Evolutionary conservation across 2,888 invertebrate species (phyloP), one percentile per base, ranked within the genome.

Genomic region (Osmoderma eremita): DNA sequence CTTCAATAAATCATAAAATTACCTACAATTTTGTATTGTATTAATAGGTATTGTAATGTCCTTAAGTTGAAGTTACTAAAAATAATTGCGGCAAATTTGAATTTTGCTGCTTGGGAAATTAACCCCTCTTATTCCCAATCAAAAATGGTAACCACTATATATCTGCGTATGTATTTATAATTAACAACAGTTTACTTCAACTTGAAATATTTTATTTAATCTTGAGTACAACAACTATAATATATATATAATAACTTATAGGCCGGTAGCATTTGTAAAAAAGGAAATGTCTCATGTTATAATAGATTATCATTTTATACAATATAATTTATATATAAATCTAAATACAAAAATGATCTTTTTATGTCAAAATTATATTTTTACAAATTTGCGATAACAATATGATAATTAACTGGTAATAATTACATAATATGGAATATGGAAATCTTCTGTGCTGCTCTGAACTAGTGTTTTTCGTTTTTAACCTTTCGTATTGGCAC

Each of bases 181-280:
- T 6, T 17, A 48, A 48, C 15, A 48, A 48, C 48, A 20, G 17
- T 18, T 48, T 30, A 30, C 10, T 45, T 41, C 58, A 65, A 70
- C 70, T 70, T 67, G 69, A 67, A 70, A 70, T 70, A 70, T 69
- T 69, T 69, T 71, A 70, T 71, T 71, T 68, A 71, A 71, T 66
- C 54, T 68, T 48, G 64, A 53, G 48, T 68, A 66, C 65, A 68
- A 65, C 64, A 65, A 68, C 65, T 66, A 66, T 68, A 30, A 68
- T 67, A 64, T 63, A n/a, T 58, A 65, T 69, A 67, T 63, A 68
- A 67, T 70, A 71, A 70, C 68, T 68, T 70, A 70, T 70, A 71
- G 71, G 71, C 71, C 71, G 67, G 68, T 71, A 68, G 67, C 69
- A 67, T 65, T 68, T 69, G 62, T 68, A 69, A 69, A 62, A 56